Conservation (phyloP, 2,797 vertebrate species). For the Ispidina lecontei region DNA sequence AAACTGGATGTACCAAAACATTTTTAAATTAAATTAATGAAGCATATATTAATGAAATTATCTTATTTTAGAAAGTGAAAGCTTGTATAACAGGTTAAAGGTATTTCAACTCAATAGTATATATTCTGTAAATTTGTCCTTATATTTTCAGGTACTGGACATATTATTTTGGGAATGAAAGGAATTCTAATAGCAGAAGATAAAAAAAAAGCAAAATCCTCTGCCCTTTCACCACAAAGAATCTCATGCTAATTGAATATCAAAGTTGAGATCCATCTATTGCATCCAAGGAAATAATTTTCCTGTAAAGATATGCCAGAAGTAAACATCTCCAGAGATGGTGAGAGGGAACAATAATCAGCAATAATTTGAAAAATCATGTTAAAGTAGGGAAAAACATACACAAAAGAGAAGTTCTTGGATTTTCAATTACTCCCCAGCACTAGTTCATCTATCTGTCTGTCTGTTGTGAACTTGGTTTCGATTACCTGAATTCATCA, state of each 20-base stretch:
- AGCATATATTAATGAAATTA: background rate
- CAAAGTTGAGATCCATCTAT: constrained; percentile 18
- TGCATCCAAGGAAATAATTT: constrained; percentile 12
- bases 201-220: background rate
- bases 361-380: background rate
- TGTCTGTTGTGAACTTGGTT: background rate
- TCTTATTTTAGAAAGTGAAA: background rate
- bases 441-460: background rate
- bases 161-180: background rate
- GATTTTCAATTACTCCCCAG: background rate
- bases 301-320: constrained; percentile 14
- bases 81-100: background rate
- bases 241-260: constrained; percentile 30
- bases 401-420: background rate
- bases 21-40: background rate
- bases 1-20: background rate
- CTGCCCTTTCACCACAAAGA: background rate
- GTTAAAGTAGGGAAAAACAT: background rate
- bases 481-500: background rate
- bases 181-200: background rate
- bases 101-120: background rate
- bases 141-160: background rate
- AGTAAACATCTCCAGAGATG: constrained; percentile 11
- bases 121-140: background rate
- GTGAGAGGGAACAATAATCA: constrained; percentile 5